Percentiles rank a stretch among this genome's conserved stretches.
These are phyloP conservation scores for Hoplodrina blanda DNA, from an alignment of 2,888 invertebrate species.

Conservation along the genomic window DNA sequence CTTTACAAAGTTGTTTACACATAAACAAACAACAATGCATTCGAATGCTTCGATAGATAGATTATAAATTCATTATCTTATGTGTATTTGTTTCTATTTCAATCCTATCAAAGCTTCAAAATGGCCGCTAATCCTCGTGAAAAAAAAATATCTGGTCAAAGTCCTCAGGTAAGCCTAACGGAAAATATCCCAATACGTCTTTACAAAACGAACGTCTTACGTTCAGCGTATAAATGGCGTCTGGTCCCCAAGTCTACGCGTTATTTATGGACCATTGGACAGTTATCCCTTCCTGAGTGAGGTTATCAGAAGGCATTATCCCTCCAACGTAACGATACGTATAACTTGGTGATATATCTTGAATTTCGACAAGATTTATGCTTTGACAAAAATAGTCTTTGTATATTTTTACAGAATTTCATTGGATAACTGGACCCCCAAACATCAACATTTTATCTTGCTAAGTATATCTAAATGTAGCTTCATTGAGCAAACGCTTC, in stretches of 20 bases:
- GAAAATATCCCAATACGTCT: constrained; percentile 41
- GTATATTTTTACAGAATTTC: constrained; percentile 1
- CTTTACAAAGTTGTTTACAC: constrained; percentile 11
- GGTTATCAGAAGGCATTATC: constrained; percentile 63
- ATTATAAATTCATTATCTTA: too few relatives aligned
- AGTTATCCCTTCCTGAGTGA: constrained; percentile 61
- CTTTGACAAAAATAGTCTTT: constrained; percentile 26
- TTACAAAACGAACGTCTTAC: constrained; percentile 39
- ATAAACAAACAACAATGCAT: constrained; percentile 9
- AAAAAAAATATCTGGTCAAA: constrained; percentile 1
- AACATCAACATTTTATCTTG: background rate
- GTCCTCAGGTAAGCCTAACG: constrained; percentile 10
- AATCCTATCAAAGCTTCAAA: background rate
- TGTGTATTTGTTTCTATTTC: too few relatives aligned
- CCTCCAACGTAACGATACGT: constrained; percentile 42
- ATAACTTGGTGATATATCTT: constrained; percentile 47
- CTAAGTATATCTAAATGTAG: background rate
- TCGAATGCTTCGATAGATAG: background rate
- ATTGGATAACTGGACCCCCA: background rate
- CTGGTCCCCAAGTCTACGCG: constrained; percentile 42
- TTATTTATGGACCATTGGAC: constrained; percentile 63
- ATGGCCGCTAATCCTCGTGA: background rate
- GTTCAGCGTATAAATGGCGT: constrained; percentile 40
- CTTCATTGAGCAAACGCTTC: background rate
- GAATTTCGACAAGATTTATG: constrained; percentile 45